Conservation (phyloP, 2,113 vertebrate genomes). For the Cephalopholis sonnerati region DNA sequence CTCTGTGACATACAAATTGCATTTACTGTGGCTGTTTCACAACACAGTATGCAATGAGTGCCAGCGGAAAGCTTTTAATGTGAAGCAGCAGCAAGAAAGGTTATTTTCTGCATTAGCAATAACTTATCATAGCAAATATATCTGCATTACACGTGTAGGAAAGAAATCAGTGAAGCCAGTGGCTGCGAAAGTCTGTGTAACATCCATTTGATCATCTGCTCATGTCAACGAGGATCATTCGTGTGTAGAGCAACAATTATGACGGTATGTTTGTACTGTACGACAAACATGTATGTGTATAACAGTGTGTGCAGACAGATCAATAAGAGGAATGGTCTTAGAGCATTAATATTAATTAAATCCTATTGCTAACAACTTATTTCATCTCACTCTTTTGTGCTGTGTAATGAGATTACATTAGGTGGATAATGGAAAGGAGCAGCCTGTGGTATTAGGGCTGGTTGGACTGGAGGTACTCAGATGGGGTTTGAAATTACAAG, state of each 20-base stretch:
- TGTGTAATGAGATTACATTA: not conserved
- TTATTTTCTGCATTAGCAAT: too few species aligned
- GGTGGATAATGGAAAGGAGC: not conserved
- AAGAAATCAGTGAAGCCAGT: not conserved
- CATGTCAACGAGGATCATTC: not conserved
- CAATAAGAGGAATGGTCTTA: too few species aligned
- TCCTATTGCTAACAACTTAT: not conserved
- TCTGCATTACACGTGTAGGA: too few species aligned
- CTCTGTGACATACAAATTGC: not conserved
- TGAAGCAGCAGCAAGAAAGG: not conserved
- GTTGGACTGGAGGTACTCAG: not conserved
- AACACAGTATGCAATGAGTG: not conserved
- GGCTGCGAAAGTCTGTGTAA: not conserved
- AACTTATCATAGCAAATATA: too few species aligned
- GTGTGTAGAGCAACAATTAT: not conserved
- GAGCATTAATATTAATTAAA: not conserved
- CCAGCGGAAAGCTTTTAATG: not conserved
- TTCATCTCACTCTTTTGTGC: not conserved
- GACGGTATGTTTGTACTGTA: not conserved
- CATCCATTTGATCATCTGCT: not conserved
- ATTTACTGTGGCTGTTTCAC: not conserved
- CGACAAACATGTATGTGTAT: not conserved
- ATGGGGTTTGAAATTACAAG: not conserved
- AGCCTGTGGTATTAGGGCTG: not conserved
- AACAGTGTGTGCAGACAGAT: not conserved